Base-by-base conservation (phyloP, 2,888 invertebrate species). In the Atherix ibis region DNA sequence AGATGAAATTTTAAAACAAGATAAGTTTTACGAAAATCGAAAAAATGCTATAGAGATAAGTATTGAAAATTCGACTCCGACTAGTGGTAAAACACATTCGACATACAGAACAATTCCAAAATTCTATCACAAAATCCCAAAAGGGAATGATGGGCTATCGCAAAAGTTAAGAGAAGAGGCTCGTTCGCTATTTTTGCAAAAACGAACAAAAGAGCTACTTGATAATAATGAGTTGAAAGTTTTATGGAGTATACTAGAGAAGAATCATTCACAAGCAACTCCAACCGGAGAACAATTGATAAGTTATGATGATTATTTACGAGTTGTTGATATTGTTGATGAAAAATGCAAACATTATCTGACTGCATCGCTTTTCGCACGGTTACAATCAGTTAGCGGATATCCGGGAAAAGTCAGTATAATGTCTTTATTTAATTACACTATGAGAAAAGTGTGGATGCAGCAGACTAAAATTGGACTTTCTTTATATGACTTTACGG, bases 361-460 rank as follows among this genome's bases (percentile, higher is more conserved):
- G 50, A 85, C 81, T 19, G 77, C 91, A 0, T 75, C 74, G 44
- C 75, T 88, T 10, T 95, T 91, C 58, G 83, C 85, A 2, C 84
- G 88, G 42, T 64, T 95, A 4, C 80, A 87, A 52, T 80, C 83
- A 39, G 76, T 76, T 1, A 92, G 94, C 52, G 75, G 80, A 0
- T 78, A 82, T 47, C 51, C 64, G 2, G 91, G 91, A 0, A 68
- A 84, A 37, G 80, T 95, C 18, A 79, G 85, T 14, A 87, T 89
- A 13, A 80, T 82, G 56, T 80, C 85, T 0, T 69, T 95, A 39
- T 94, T 92, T 58, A 94, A 92, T 61, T 95, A 94, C 52, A 81
- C 89, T 1, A 88, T 92, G 89, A 68, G 88, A 10, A 82, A 92
- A 53, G 87, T 91, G 5, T 95, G 94, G 92, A 64, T 91, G 30